phyloP scores from a whole-genome alignment of 1,140 invertebrate genomes.

The Magallana gigas region DNA sequence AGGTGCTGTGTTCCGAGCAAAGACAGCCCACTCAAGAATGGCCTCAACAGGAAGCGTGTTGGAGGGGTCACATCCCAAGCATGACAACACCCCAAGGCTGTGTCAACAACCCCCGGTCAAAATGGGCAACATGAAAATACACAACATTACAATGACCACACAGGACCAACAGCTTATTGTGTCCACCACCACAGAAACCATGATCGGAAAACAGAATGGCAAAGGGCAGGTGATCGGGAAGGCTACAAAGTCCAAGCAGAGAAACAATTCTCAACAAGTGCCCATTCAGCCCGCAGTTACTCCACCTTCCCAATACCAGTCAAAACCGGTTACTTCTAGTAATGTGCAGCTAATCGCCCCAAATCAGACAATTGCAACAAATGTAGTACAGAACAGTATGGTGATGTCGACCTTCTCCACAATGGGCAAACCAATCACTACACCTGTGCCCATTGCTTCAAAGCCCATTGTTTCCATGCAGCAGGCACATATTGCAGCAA shows the following conservation, averaged over 20 bases:
- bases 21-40: slow-evolving; percentile 62
- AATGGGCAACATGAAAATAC: slow-evolving; percentile 73
- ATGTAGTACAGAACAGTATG: slow-evolving; percentile 47
- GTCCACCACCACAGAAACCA: slow-evolving; percentile 75
- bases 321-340: slow-evolving; percentile 58
- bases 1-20: slow-evolving; percentile 74
- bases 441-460: slow-evolving; percentile 78
- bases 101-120: slow-evolving; percentile 62
- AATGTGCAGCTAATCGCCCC: slow-evolving; percentile 61
- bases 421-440: slow-evolving; percentile 72
- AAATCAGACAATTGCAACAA: slow-evolving; percentile 51
- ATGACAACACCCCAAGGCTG: slow-evolving; percentile 35
- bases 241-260: slow-evolving; percentile 61
- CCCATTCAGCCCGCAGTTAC: slow-evolving; percentile 38
- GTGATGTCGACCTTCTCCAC: slow-evolving; percentile 72
- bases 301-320: slow-evolving; percentile 53
- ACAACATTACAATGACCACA: slow-evolving; percentile 77
- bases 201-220: slow-evolving; percentile 70
- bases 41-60: slow-evolving; percentile 65
- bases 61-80: slow-evolving; percentile 30
- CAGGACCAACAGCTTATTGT: slow-evolving; percentile 74
- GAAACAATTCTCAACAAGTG: slow-evolving; percentile 46
- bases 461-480: slow-evolving; percentile 80
- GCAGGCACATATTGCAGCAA: slow-evolving; percentile 56
- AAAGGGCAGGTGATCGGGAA: slow-evolving; percentile 73